Evolutionary conservation across 2,113 vertebrate genomes (phyloP).

Genomic region (Copsychus sechellarum): DNA sequence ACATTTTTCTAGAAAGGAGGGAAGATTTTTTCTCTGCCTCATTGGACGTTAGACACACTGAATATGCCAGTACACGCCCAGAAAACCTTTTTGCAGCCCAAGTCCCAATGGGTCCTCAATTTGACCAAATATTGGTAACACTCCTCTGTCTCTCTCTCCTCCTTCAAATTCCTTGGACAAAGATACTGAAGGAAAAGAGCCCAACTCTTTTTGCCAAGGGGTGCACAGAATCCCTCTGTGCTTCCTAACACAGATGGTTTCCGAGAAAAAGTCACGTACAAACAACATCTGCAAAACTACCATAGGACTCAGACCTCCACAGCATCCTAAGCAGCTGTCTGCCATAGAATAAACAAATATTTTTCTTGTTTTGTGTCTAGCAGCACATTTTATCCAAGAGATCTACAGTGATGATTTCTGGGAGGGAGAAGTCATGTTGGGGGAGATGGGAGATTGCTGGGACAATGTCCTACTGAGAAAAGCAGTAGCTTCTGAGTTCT

Average conservation of each 20-base stretch:
- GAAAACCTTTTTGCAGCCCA: background rate
- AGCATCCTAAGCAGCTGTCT: conserved; percentile 25
- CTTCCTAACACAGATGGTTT: background rate
- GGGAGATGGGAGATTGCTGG: background rate
- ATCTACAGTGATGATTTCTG: background rate
- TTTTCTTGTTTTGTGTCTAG: background rate
- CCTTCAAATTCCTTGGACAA: background rate
- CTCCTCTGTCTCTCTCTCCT: background rate
- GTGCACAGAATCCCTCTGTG: background rate
- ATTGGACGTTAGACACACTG: background rate
- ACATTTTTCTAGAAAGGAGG: fast-evolving
- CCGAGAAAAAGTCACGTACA: background rate
- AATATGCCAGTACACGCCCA: background rate
- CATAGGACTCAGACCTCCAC: background rate
- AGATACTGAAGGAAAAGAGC: background rate
- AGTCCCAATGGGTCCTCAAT: background rate
- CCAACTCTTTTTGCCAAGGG: background rate
- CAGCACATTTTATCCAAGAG: background rate
- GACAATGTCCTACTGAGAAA: background rate
- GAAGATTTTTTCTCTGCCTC: background rate
- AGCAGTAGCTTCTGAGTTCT: background rate
- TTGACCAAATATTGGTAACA: background rate
- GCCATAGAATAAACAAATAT: conserved; percentile 19
- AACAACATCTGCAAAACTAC: background rate
- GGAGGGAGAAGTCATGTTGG: background rate